Percentiles rank a stretch among this genome's conserved stretches.
Conservation (phyloP, 2,797 vertebrate genomes). For the Hoplostethus atlanticus region DNA sequence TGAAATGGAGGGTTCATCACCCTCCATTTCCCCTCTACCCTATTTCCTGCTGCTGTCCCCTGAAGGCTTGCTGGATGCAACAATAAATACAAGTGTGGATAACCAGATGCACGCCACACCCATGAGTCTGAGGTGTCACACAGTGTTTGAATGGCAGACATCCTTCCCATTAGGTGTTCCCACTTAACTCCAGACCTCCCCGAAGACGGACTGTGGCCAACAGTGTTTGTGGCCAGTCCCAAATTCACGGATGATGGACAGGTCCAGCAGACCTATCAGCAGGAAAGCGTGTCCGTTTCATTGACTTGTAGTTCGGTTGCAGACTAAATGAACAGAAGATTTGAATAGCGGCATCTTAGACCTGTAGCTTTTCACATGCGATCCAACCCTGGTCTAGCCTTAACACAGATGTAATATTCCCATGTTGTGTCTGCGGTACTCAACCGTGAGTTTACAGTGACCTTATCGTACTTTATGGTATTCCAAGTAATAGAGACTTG, state of each 20-base stretch:
- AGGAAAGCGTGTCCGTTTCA: background rate
- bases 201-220: too few species aligned
- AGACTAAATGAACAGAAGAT: background rate
- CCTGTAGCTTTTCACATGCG: background rate
- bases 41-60: too few species aligned
- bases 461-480: background rate
- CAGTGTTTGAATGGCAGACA: constrained; percentile 43
- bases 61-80: background rate
- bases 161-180: constrained; percentile 37
- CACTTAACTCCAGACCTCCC: background rate
- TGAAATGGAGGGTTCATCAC: too few species aligned
- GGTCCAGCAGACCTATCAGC: constrained; percentile 48
- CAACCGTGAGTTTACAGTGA: background rate
- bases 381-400: too few species aligned
- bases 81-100: background rate
- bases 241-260: constrained; percentile 46
- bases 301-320: constrained; percentile 54
- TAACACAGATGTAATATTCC: too few species aligned
- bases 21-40: too few species aligned
- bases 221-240: constrained; percentile 10
- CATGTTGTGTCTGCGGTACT: too few species aligned
- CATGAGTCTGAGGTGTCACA: background rate
- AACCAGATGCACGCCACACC: constrained; percentile 42
- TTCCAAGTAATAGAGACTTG: background rate
- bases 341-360: background rate